Evolutionary conservation across 92 coral and sea anemone genomes (phyloP).

Genomic region (Phenganax subtilis): DNA sequence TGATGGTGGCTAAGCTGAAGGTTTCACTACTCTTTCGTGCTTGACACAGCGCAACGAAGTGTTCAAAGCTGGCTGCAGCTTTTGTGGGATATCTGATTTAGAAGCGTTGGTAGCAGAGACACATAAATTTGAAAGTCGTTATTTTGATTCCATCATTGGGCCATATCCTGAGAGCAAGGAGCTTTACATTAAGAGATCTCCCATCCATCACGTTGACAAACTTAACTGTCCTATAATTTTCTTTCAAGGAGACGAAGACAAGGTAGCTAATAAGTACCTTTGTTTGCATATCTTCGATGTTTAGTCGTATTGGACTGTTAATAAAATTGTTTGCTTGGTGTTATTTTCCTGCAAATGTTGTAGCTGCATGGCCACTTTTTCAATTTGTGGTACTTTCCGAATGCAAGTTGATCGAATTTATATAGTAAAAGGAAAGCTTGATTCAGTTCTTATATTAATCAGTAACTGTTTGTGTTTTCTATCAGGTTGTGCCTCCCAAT

Average conservation of each 20-base stretch:
- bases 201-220: conserved; percentile 59
- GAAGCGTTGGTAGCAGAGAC: conserved; percentile 68
- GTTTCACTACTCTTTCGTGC: conserved; percentile 70
- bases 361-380: too few relatives aligned
- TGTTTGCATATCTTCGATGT: not conserved
- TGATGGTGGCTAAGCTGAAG: conserved; percentile 94
- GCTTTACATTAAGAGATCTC: conserved; percentile 64
- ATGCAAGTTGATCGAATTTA: too few relatives aligned
- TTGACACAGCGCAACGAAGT: conserved; percentile 66
- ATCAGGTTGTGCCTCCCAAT: conserved; percentile 75
- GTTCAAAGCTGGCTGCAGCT: conserved; percentile 83
- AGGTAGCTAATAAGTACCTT: conserved; percentile 40
- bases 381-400: too few relatives aligned
- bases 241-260: conserved; percentile 90
- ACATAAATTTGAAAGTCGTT: conserved; percentile 94
- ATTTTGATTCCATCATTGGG: conserved; percentile 64
- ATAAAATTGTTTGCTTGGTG: not conserved
- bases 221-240: conserved; percentile 66
- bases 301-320: not conserved
- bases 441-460: too few relatives aligned
- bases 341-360: too few relatives aligned
- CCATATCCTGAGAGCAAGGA: conserved; percentile 66
- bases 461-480: not conserved
- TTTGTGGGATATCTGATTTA: conserved; percentile 71
- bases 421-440: too few relatives aligned